Evolutionary conservation across 2,797 vertebrate genomes (phyloP), one percentile per base, ranked within the genome.

Genomic region (Danio kyathit): DNA sequence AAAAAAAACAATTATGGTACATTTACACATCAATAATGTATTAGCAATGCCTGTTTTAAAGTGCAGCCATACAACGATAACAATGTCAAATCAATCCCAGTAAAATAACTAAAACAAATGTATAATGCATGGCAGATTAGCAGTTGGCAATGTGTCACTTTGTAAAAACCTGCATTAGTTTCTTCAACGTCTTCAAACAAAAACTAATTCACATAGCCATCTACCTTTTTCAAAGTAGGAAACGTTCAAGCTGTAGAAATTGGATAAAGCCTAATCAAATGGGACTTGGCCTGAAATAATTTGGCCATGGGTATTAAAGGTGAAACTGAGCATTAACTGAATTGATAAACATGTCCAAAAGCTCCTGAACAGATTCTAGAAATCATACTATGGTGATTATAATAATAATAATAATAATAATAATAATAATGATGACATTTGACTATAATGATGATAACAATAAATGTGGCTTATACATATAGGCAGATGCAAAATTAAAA

Each of bases 401-500:
- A 21, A 78, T 49, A 43, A 51, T 72, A 1, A 48, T 48, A 17
- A 63, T n/a, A n/a, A n/a, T n/a, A n/a, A n/a, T n/a, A n/a, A 48
- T 57, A 21, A 78, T 49, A 43, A 51, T 72, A 1, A 48, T 48
- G 17, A 63, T 65, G 54, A 49, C 11, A 51, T 19, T 63, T 63
- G 16, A 75, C 21, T 49, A 63, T 60, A 38, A 48, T 48, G 44
- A 59, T 59, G 19, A 70, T 70, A 49, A 61, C 10, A 13, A 19
- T 64, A 3, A 51, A 74, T 74, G 41, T 74, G 52, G 65, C 57
- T 80, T 67, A 83, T 61, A 51, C 14, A 44, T 60, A 69, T 75
- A 61, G 65, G 41, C 21, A 79, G 10, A 61, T 5, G 51, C 51
- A 69, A 56, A 75, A 79, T 69, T 44, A 79, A 83, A 69, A 79